Evolutionary conservation across 2,888 invertebrate genomes (phyloP), one percentile per base, ranked within the genome.

Genomic region (Acrobasis repandana): DNA sequence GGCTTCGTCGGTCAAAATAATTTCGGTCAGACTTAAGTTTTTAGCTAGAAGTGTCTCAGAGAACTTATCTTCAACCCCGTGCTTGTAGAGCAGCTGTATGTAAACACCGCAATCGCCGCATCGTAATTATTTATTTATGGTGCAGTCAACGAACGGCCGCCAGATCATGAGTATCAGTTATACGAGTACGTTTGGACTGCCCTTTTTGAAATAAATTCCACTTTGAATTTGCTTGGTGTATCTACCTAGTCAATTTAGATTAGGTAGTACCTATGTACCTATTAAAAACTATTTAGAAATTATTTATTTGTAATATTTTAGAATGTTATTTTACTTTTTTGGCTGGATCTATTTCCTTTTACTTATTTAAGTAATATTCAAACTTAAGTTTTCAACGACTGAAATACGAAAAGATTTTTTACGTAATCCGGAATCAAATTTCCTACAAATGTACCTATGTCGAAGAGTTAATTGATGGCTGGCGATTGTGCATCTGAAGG

Each of bases 401-500:
- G 58, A 60, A 65, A 67, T 60, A 65, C 61, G 64, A 67, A 64
- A 71, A 66, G 58, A 70, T 74, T 72, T 73, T 75, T 71, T 68
- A 63, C 65, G 67, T 71, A 71, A 76, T 74, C 71, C 68, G 61
- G 65, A 71, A 76, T 75, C 71, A 69, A 75, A 79, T 79, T 77
- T 73, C 71, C 75, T 68, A 71, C 65, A 74, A 74, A 76, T 68
- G 71, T 70, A 68, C 66, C 68, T 69, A 67, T 65, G 75, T 75
- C 69, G 74, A 70, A 66, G 74, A 80, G 76, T 80, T 85, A 87
- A 85, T 86, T 85, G 82, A 86, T 83, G 82, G 82, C 80, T 80
- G 86, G 81, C 79, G 83, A 85, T 86, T 85, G 85, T 89, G 88
- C 86, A 88, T 88, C 78, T 83, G 82, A 82, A 75, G 83, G 85